Evolutionary conservation across 1,140 invertebrate species (phyloP), one percentile per base, ranked within the genome.

Genomic region (Pinna nobilis): DNA sequence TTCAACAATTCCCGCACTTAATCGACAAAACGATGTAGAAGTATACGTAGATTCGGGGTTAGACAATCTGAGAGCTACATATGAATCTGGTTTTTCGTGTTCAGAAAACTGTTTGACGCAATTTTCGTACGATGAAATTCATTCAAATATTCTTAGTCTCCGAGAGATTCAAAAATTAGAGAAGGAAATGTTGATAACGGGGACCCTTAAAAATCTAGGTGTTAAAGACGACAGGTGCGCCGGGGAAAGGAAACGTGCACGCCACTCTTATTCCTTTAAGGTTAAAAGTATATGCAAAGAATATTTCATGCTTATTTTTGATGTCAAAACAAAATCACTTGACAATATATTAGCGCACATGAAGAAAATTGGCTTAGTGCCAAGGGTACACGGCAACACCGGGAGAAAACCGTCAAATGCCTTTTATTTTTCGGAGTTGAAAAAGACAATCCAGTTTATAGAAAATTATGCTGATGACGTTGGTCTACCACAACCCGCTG

Each of bases 121-220:
- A 23, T n/a, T n/a, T n/a, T n/a, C n/a, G 23, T n/a, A 3, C 18
- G 28, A 55, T 23, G n/a, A 23, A 23, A 28, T n/a, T 55, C 1
- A 55, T 55, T 2, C 13, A 55, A 30, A 59, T 32, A 59, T 32
- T 30, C 55, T 13, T 11, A 59, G 33, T 32, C 23, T 59, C 13
- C 30, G 55, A 13, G 55, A 59, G 33, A 23, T 59, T 1, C n/a
- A 5, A 9, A 59, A 59, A 28, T 59, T 32, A 1, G 55, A 57
- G n/a, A 59, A 32, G 15, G 55, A 32, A 23, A 59, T 59, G 55
- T n/a, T 28, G 9, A 59, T 59, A 2, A 59, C 33, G 55, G 28
- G 55, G 6, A 18, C 55, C 25, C 11, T 59, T 11, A 59, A 32
- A 30, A 32, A 13, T 11, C 5, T 9, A 15, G 28, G 28, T 28